Percentiles rank a stretch among this genome's conserved stretches.
phyloP scores from a whole-genome alignment of 2,888 invertebrate genomes.

The Ligdia adustata region DNA sequence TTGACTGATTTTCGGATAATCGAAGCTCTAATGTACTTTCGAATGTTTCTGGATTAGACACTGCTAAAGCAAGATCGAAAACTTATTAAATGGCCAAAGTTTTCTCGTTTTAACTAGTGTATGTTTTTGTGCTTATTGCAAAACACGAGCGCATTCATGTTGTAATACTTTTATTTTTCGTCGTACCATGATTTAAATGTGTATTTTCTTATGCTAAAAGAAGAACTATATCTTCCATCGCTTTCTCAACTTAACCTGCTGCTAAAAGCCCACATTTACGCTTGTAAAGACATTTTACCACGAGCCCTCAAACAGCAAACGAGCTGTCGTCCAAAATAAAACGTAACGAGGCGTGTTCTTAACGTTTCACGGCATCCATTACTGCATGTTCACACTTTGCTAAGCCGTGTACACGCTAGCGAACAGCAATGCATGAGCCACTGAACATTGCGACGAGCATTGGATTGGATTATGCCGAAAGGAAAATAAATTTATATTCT shows the following conservation, averaged over 20 bases:
- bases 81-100: too few relatives aligned
- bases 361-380: constrained; percentile 19
- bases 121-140: too few relatives aligned
- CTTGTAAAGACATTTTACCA: constrained; percentile 21
- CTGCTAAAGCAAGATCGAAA: too few relatives aligned
- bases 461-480: neutral
- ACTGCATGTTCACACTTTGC: constrained; percentile 18
- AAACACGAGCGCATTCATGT: too few relatives aligned
- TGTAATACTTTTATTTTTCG: too few relatives aligned
- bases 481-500: neutral
- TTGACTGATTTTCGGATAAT: too few relatives aligned
- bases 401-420: constrained; percentile 9
- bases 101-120: too few relatives aligned
- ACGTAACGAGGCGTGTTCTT: constrained; percentile 21
- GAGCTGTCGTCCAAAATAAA: constrained; percentile 28
- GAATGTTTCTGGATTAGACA: too few relatives aligned
- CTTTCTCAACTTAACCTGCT: neutral
- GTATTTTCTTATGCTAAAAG: too few relatives aligned
- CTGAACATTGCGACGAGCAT: neutral
- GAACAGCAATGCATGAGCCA: constrained; percentile 2
- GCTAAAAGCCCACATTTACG: constrained; percentile 8
- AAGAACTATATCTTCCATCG: too few relatives aligned
- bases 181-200: too few relatives aligned
- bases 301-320: constrained; percentile 14
- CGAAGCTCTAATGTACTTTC: too few relatives aligned